phyloP scores from a whole-genome alignment of 1,140 invertebrate genomes.

The Mizuhopecten yessoensis region DNA sequence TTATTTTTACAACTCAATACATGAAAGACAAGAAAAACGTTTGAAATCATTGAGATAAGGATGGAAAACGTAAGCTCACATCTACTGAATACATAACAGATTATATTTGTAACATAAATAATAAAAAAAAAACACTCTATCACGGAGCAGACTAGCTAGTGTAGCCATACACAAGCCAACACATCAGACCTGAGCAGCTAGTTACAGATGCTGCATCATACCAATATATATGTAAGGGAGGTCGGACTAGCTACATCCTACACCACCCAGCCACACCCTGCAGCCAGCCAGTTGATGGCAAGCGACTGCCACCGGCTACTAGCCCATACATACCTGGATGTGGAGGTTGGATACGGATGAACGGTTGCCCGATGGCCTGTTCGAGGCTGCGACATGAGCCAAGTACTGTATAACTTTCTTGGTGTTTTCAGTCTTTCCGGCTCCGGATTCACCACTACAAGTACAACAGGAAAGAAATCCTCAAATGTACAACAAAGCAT shows the following conservation, averaged over 20 bases:
- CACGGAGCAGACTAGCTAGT: conserved; percentile 12
- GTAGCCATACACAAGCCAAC: background rate
- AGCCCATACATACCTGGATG: conserved; percentile 71
- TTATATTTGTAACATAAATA: background rate
- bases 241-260: background rate
- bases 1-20: background rate
- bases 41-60: conserved; percentile 15
- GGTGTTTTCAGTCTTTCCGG: conserved; percentile 99
- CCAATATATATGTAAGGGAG: background rate
- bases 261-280: conserved; percentile 14
- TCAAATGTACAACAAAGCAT: background rate
- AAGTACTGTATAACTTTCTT: conserved; percentile 99
- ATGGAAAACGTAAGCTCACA: background rate
- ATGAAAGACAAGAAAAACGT: background rate
- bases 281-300: background rate
- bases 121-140: background rate
- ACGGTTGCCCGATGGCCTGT: conserved; percentile 66
- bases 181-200: conserved; percentile 11
- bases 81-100: background rate
- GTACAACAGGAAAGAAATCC: conserved; percentile 48
- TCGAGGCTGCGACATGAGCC: conserved; percentile 97
- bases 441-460: conserved; percentile 96
- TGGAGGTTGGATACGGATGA: conserved; percentile 76
- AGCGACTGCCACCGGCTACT: conserved; percentile 37
- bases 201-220: conserved; percentile 38